Evolutionary conservation across 2,797 vertebrate species (phyloP).

Genomic region (Simalia tracyae): DNA sequence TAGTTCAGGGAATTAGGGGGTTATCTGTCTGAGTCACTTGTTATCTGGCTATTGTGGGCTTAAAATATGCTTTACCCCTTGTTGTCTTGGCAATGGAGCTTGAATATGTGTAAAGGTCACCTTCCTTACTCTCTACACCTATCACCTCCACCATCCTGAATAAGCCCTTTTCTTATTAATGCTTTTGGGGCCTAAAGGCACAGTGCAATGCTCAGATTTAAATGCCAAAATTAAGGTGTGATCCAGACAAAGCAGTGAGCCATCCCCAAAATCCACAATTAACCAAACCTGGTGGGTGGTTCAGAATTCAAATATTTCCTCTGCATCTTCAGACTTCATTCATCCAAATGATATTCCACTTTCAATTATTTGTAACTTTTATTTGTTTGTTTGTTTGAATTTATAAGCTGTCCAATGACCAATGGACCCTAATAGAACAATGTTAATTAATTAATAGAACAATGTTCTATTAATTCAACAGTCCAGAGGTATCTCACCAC

Average conservation of each 20-base stretch:
- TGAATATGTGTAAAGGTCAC: neutral
- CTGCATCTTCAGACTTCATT: neutral
- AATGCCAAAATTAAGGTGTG: neutral
- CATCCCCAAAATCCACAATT: neutral
- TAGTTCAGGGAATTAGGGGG: neutral
- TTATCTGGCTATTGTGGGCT: neutral
- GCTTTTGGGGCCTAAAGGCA: neutral
- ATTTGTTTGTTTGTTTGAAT: neutral
- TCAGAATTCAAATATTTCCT: slow-evolving; percentile 1
- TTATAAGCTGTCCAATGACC: neutral
- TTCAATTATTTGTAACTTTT: slow-evolving; percentile 39
- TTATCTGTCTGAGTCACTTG: neutral
- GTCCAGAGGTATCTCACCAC: slow-evolving; percentile 35
- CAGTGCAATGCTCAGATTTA: neutral
- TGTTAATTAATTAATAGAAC: neutral
- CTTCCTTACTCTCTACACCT: neutral
- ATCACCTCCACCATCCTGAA: neutral
- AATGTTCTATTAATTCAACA: slow-evolving; percentile 33
- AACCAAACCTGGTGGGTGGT: neutral
- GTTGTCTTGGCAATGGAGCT: neutral
- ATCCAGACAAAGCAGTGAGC: neutral
- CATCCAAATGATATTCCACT: neutral
- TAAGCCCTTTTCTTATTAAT: neutral
- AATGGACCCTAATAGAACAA: neutral
- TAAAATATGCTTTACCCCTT: neutral